Percentiles rank a stretch among this genome's conserved stretches.
phyloP scores from a whole-genome alignment of 2,797 vertebrate genomes.

The Setipinna tenuifilis region DNA sequence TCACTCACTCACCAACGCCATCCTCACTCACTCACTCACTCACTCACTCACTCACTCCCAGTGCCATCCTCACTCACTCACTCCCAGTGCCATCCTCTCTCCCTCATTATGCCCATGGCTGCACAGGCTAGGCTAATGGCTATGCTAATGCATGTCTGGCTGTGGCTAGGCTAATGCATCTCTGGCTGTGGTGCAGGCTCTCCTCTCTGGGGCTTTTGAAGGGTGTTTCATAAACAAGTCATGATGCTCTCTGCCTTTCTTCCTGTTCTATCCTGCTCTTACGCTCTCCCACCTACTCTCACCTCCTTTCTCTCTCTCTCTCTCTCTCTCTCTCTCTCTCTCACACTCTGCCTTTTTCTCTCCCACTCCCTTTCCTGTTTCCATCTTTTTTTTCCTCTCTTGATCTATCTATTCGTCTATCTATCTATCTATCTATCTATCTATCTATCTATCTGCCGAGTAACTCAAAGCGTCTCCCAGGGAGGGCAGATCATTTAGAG shows the following conservation, averaged over 20 bases:
- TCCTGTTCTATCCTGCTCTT: background rate
- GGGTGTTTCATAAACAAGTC: background rate
- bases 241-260: background rate
- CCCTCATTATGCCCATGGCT: constrained; percentile 7
- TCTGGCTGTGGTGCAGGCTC: background rate
- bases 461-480: background rate
- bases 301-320: constrained; percentile 52
- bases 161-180: too few relatives aligned
- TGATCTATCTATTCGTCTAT: constrained; percentile 40
- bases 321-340: background rate
- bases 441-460: background rate
- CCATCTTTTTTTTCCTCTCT: constrained; percentile 61
- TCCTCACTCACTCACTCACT: constrained; percentile 35
- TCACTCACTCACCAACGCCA: background rate
- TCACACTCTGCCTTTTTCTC: constrained; percentile 54
- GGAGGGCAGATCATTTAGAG: background rate
- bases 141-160: background rate
- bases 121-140: constrained; percentile 2
- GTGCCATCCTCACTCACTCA: background rate
- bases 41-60: background rate
- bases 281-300: background rate
- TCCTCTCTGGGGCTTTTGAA: background rate
- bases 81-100: constrained; percentile 28
- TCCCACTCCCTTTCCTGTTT: background rate
- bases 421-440: background rate